Conservation (phyloP, 2,797 vertebrate genomes). For the Clarias fuscus region DNA sequence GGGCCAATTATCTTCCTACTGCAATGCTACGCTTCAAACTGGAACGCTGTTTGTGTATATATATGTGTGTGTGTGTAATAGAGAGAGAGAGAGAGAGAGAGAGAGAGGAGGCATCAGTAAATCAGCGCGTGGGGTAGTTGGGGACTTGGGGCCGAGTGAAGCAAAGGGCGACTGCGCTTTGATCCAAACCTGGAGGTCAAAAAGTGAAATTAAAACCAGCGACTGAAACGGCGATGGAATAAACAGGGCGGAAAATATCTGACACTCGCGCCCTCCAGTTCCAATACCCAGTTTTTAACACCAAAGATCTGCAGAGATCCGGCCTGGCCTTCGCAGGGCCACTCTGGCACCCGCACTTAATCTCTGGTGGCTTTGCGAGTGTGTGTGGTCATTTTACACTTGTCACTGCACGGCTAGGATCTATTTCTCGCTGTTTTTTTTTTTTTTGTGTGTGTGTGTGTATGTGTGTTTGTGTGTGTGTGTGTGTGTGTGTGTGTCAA, state of each 20-base stretch:
- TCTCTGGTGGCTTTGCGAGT: background rate
- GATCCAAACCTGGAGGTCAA: conserved; percentile 51
- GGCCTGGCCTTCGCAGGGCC: background rate
- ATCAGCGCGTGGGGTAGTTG: conserved; percentile 4
- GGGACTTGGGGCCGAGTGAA: conserved; percentile 20
- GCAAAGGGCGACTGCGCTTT: conserved; percentile 42
- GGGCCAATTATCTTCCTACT: conserved; percentile 54
- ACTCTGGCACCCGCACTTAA: background rate
- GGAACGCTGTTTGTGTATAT: conserved; percentile 70
- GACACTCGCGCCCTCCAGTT: conserved; percentile 22
- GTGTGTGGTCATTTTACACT: conserved; percentile 40
- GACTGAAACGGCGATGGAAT: conserved; percentile 43
- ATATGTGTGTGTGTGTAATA: conserved; percentile 64
- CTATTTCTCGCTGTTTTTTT: conserved; percentile 10
- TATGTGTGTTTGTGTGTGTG: no score
- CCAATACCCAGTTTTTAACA: conserved; percentile 50
- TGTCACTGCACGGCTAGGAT: background rate
- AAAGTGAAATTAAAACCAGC: conserved; percentile 50
- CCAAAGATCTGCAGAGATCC: conserved; percentile 5
- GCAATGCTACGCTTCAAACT: conserved; percentile 38
- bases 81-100: background rate
- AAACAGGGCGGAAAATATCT: conserved; percentile 41
- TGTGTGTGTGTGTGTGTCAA: conserved; percentile 5
- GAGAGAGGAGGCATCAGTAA: background rate
- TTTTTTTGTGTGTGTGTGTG: background rate